phyloP scores from a whole-genome alignment of 2,797 vertebrate species.

The Ctenochaetus hawaiiensis region DNA sequence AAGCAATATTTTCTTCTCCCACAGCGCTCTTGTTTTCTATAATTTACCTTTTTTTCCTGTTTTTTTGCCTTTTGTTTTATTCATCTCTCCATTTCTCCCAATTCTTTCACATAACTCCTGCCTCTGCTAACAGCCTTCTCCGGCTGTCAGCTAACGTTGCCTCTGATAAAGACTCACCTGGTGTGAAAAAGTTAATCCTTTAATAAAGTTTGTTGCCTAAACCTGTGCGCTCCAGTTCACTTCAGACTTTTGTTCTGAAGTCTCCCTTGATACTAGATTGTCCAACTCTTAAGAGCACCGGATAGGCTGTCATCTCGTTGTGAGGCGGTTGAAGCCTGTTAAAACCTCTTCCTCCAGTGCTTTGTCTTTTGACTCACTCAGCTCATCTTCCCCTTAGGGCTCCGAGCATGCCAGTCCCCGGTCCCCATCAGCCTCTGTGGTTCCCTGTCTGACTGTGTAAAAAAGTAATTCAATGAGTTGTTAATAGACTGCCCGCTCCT shows the following conservation, averaged over 20 bases:
- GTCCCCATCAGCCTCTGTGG: constrained; percentile 57
- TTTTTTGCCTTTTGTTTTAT: constrained; percentile 19
- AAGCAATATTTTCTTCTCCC: constrained; percentile 19
- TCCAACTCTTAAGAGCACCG: too few species aligned
- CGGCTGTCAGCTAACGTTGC: constrained; percentile 66
- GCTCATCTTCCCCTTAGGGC: constrained; percentile 51
- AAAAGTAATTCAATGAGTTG: constrained; percentile 58
- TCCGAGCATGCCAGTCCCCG: constrained; percentile 53
- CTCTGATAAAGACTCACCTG: constrained; percentile 11
- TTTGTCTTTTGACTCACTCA: constrained; percentile 65
- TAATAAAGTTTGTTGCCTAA: too few species aligned
- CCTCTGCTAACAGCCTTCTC: constrained; percentile 54
- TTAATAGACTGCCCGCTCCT: constrained; percentile 66
- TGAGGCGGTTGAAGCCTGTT: too few species aligned
- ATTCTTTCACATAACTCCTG: constrained; percentile 27
- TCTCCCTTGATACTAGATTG: too few species aligned
- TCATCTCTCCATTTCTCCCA: constrained; percentile 35
- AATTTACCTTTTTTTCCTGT: not conserved
- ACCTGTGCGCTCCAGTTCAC: too few species aligned
- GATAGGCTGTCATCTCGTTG: too few species aligned
- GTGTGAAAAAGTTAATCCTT: too few species aligned
- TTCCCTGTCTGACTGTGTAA: constrained; percentile 60
- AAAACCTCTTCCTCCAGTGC: constrained; percentile 33
- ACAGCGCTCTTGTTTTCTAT: not conserved
- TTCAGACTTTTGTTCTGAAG: too few species aligned